Conservation (phyloP, 2,888 invertebrate genomes). For the Apotomis betuletana region DNA sequence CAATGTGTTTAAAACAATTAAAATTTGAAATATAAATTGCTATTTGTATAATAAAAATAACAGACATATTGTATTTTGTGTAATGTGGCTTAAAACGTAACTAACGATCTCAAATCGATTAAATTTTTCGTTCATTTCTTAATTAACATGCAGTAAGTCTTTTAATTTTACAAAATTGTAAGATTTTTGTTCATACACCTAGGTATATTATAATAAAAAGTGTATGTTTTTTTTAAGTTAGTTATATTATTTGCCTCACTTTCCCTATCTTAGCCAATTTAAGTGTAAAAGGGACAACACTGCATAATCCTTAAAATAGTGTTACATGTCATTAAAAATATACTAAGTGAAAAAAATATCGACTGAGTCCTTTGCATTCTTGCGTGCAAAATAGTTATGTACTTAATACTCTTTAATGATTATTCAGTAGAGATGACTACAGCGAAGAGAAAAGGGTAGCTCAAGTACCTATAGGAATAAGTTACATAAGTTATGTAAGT, state of each 20-base stretch:
- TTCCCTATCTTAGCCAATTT: too few relatives aligned
- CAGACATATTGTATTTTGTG: neutral
- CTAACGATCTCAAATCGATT: conserved; percentile 16
- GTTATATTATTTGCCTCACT: too few relatives aligned
- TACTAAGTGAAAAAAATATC: conserved; percentile 17
- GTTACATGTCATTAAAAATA: neutral
- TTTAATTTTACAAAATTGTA: neutral
- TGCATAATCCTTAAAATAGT: too few relatives aligned
- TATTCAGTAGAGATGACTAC: conserved; percentile 48
- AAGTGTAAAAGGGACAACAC: too few relatives aligned
- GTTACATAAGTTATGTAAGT: conserved; percentile 2
- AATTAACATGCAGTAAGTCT: neutral
- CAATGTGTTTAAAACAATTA: neutral
- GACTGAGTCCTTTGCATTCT: conserved; percentile 37
- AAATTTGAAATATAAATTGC: neutral
- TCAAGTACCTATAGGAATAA: conserved; percentile 31
- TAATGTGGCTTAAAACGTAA: neutral
- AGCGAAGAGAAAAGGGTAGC: conserved; percentile 67
- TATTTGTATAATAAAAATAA: neutral
- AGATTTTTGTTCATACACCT: too few relatives aligned
- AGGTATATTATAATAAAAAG: too few relatives aligned
- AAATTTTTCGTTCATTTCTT: neutral
- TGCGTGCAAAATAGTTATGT: conserved; percentile 37
- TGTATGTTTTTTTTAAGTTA: too few relatives aligned
- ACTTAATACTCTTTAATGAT: conserved; percentile 71